Percentiles rank a stretch among this genome's conserved stretches.
phyloP scores from a whole-genome alignment of 2,113 vertebrate genomes.

The Etia nguti region DNA sequence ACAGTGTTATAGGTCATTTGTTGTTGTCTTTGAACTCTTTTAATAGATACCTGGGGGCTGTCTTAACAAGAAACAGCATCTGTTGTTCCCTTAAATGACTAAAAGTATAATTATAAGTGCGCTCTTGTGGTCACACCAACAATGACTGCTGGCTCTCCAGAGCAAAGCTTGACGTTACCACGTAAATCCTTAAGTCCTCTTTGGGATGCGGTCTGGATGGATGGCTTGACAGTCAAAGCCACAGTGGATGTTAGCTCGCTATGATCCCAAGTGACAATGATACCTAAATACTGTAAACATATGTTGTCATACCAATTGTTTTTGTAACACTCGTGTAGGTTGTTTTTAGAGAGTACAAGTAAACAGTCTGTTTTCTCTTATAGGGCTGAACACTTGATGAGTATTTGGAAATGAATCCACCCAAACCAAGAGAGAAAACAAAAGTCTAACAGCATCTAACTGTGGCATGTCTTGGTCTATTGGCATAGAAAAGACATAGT shows the following conservation, averaged over 20 bases:
- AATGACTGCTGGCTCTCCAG: background rate
- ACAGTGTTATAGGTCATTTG: background rate
- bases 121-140: background rate
- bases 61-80: background rate
- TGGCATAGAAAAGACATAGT: background rate
- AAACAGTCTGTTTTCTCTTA: background rate
- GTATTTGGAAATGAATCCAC: background rate
- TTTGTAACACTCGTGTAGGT: background rate
- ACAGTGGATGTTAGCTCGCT: background rate
- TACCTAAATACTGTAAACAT: background rate
- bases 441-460: background rate
- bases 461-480: background rate
- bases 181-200: background rate
- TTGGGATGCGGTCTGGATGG: background rate
- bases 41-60: background rate
- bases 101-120: background rate
- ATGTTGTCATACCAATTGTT: background rate
- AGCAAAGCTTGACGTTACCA: background rate
- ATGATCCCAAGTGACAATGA: background rate
- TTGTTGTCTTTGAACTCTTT: background rate
- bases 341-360: background rate
- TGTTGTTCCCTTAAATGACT: background rate
- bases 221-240: background rate
- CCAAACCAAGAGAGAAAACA: background rate
- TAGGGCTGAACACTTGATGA: background rate